Evolutionary conservation across 2,888 invertebrate species (phyloP).

Genomic region (Axea sp.): DNA sequence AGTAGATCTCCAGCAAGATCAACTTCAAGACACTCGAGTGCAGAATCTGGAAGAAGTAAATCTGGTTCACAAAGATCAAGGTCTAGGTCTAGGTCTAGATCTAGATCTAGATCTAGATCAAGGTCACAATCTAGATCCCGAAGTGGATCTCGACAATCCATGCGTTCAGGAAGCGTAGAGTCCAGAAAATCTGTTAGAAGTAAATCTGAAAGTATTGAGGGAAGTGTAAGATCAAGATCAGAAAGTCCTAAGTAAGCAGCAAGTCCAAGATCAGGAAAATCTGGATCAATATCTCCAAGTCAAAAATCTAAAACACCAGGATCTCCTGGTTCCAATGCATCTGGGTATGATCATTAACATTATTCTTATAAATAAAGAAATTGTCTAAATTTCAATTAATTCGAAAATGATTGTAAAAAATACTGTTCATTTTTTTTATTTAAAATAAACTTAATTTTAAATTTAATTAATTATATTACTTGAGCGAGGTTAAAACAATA

Average conservation of each 20-base stretch:
- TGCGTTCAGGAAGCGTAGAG: slow-evolving; percentile 73
- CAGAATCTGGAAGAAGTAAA: slow-evolving; percentile 68
- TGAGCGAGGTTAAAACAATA: no score
- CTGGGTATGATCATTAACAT: slow-evolving; percentile 68
- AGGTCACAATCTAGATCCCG: slow-evolving; percentile 20
- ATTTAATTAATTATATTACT: no score
- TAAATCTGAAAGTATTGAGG: slow-evolving; percentile 68
- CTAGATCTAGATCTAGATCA: slow-evolving; percentile 41
- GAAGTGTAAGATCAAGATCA: slow-evolving; percentile 71
- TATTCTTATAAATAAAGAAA: no score
- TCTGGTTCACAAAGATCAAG: slow-evolving; percentile 69
- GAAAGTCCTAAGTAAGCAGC: slow-evolving; percentile 71
- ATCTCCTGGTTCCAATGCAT: slow-evolving; percentile 67
- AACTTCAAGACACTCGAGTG: slow-evolving; percentile 69
- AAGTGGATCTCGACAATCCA: slow-evolving; percentile 71
- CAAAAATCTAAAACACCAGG: slow-evolving; percentile 75
- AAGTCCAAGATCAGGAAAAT: slow-evolving; percentile 65
- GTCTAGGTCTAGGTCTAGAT: slow-evolving; percentile 48
- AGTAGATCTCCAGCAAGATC: slow-evolving; percentile 71
- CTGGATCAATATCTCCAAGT: slow-evolving; percentile 73
- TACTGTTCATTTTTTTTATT: no score
- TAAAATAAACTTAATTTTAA: no score
- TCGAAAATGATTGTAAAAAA: neutral
- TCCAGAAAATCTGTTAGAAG: slow-evolving; percentile 71
- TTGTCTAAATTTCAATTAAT: no score